Evolutionary conservation across 2,797 vertebrate species (phyloP).

Genomic region (Megalops cyprinoides): DNA sequence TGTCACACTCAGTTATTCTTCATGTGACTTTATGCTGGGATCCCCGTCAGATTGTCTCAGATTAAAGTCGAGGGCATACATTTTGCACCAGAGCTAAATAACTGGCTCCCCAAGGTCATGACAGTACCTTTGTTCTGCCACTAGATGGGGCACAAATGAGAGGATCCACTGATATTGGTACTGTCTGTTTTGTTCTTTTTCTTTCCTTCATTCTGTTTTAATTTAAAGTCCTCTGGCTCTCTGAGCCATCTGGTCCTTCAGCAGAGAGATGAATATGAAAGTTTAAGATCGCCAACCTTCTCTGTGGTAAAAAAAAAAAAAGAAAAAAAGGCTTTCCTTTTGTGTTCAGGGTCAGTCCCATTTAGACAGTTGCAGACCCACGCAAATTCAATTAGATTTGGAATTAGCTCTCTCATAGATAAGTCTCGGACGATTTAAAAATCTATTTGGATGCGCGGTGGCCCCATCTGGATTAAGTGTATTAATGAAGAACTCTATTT

Average conservation of each 20-base stretch:
- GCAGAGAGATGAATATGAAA: not conserved
- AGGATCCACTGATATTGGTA: no score
- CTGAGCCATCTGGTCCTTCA: not conserved
- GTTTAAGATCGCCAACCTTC: not conserved
- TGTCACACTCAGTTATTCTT: no score
- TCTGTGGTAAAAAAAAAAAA: not conserved
- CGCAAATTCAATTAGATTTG: constrained; percentile 21
- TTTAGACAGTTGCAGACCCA: not conserved
- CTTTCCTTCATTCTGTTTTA: no score
- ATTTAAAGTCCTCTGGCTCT: not conserved
- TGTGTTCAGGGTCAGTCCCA: not conserved
- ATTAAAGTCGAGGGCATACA: no score
- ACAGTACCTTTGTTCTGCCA: no score
- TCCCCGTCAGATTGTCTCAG: no score
- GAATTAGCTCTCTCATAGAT: constrained; percentile 24
- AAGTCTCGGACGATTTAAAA: constrained; percentile 14
- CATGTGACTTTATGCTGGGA: no score
- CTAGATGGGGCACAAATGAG: no score
- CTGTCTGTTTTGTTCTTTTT: no score
- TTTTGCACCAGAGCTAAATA: no score
- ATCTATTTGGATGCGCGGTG: constrained; percentile 1
- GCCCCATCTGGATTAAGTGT: not conserved
- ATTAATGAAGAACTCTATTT: constrained; percentile 3
- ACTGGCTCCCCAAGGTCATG: no score
- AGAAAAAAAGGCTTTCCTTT: no score